Evolutionary conservation across 2,113 vertebrate genomes (phyloP), one percentile per base, ranked within the genome.

Genomic region (Thymallus thymallus): DNA sequence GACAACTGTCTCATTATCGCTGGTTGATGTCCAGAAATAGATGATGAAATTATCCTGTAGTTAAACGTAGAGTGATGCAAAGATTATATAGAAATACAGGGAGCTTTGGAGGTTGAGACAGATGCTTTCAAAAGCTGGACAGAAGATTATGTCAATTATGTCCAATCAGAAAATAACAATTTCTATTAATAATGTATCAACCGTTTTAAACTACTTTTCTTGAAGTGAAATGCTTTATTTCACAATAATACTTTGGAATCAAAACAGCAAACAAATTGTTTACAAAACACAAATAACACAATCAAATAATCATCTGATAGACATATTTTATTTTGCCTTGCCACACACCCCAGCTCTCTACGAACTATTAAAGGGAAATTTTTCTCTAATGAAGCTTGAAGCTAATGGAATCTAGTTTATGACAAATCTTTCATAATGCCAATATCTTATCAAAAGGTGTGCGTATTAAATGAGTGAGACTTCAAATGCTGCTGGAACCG

Each of bases 141-240:
- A 73, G 82, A 68, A 87, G 89, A 90, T 91, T 91, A 91, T 77
- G 78, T 77, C 75, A 78, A 79, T 91, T 91, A 91, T 91, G 89
- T 89, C 83, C 78, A 75, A 82, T 88, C 80, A 81, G 35, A 35
- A 35, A 35, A 35, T 35, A 9, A 7, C 35, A 9, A 35, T 9
- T 35, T 35, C 1, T 35, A 7, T 35, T 2, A 35, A 35, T 35
- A 9, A 35, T 9, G 35, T 35, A 35, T 35, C 35, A 35, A 35
- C 35, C 1, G 35, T 35, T 35, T 7, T n/a, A 9, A 35, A 35
- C 9, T 7, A 35, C 35, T 35, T 35, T 35, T 32, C 5, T 69
- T 22, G 22, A n/a, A 29, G n/a, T 48, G 23, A 51, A 26, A 16
- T 26, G 23, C 9, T 51, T 51, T 69, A 69, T 69, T 24, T 51